Evolutionary conservation across 2,888 invertebrate genomes (phyloP).

Genomic region (Tipula vernalis): DNA sequence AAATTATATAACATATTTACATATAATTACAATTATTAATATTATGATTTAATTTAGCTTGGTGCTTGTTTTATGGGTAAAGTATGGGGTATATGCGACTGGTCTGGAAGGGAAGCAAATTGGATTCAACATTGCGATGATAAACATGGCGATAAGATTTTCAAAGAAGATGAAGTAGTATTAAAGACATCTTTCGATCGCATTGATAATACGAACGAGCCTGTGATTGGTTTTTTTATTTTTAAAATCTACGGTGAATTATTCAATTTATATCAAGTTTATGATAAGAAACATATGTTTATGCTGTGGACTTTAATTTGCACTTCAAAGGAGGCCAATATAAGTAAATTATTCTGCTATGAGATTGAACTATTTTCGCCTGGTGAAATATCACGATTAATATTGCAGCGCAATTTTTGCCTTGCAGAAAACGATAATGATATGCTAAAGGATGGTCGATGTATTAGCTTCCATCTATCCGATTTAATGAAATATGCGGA

Average conservation of each 20-base stretch:
- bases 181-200: conserved; percentile 23
- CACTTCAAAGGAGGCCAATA: conserved; percentile 26
- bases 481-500: conserved; percentile 29
- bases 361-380: conserved; percentile 30
- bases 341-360: conserved; percentile 29
- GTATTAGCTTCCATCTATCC: conserved; percentile 26
- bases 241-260: conserved; percentile 30
- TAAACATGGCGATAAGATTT: conserved; percentile 40
- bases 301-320: conserved; percentile 30
- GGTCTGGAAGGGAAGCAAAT: conserved; percentile 46
- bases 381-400: conserved; percentile 28
- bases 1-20: neutral
- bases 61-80: conserved; percentile 32
- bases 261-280: conserved; percentile 34
- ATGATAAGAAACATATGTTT: conserved; percentile 24
- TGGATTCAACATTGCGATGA: conserved; percentile 48
- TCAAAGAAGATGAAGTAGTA: conserved; percentile 19
- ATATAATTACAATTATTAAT: neutral
- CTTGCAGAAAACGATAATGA: conserved; percentile 33
- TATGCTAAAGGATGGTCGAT: conserved; percentile 31
- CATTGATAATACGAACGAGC: conserved; percentile 19
- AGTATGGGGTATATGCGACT: conserved; percentile 40
- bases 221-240: conserved; percentile 31
- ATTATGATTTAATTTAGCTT: neutral
- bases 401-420: conserved; percentile 32